Percentiles rank a stretch among this genome's conserved stretches.
Conservation (phyloP, 2,113 vertebrate genomes). For the Phylloscopus trochilus region DNA sequence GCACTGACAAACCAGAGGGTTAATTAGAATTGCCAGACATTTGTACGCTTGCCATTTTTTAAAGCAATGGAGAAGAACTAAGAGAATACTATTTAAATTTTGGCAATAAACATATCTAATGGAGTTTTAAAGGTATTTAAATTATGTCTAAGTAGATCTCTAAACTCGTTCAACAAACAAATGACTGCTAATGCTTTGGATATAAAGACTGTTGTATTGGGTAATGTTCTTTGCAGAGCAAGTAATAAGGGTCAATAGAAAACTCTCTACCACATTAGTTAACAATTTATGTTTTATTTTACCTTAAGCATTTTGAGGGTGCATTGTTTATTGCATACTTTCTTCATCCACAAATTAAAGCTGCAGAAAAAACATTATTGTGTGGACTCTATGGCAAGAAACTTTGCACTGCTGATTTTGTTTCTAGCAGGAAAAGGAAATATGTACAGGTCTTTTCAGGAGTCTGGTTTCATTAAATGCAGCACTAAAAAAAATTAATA, state of each 20-base stretch:
- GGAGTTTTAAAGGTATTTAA: constrained; percentile 72
- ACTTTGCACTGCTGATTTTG: background rate
- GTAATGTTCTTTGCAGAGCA: constrained; percentile 73
- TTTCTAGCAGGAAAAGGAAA: background rate
- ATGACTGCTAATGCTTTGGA: constrained; percentile 59
- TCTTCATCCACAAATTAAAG: background rate
- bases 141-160: constrained; percentile 63
- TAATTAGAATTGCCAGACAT: constrained; percentile 8
- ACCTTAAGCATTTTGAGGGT: background rate
- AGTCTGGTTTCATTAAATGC: background rate
- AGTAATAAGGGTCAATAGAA: constrained; percentile 63
- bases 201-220: constrained; percentile 60
- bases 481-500: background rate
- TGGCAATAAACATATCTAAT: constrained; percentile 65
- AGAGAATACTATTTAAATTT: constrained; percentile 35
- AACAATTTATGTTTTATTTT: constrained; percentile 64
- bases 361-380: background rate
- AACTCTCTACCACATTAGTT: constrained; percentile 56
- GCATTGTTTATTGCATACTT: background rate
- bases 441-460: background rate
- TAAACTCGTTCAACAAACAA: constrained; percentile 70
- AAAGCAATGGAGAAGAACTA: background rate
- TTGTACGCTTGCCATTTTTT: background rate
- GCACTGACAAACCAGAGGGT: background rate
- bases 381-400: background rate